Conservation (phyloP, 2,113 vertebrate genomes). For the Empidonax alnorum region DNA sequence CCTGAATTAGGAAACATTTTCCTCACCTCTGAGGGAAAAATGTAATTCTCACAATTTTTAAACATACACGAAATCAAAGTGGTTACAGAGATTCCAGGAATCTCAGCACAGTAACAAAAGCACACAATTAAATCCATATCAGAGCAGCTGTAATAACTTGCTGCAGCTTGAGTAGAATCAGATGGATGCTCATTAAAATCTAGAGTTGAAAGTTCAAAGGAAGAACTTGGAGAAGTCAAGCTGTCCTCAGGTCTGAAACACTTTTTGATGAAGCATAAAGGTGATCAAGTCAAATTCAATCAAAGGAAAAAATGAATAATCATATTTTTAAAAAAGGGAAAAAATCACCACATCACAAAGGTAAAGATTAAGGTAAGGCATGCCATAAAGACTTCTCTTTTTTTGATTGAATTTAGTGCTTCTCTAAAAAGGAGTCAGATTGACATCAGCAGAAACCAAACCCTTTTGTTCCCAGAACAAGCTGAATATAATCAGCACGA, state of each 20-base stretch:
- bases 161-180: neutral
- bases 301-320: conserved; percentile 31
- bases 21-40: neutral
- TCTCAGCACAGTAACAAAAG: neutral
- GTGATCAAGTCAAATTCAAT: conserved; percentile 8
- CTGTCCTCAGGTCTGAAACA: conserved; percentile 10
- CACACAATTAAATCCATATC: neutral
- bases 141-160: conserved; percentile 29
- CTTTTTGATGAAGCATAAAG: conserved; percentile 12
- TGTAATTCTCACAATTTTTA: neutral
- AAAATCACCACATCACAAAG: neutral
- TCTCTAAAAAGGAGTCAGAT: neutral
- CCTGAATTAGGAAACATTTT: neutral
- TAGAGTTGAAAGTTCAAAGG: conserved; percentile 43
- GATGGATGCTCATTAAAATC: conserved; percentile 54
- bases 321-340: neutral
- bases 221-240: conserved; percentile 40
- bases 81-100: conserved; percentile 5
- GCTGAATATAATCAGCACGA: neutral
- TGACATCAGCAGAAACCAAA: neutral
- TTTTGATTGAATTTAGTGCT: neutral
- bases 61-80: neutral
- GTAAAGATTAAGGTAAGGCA: conserved; percentile 8
- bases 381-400: neutral
- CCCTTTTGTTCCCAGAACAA: neutral